phyloP scores from a whole-genome alignment of 2,797 vertebrate genomes.

The Corythornis leucogaster region DNA sequence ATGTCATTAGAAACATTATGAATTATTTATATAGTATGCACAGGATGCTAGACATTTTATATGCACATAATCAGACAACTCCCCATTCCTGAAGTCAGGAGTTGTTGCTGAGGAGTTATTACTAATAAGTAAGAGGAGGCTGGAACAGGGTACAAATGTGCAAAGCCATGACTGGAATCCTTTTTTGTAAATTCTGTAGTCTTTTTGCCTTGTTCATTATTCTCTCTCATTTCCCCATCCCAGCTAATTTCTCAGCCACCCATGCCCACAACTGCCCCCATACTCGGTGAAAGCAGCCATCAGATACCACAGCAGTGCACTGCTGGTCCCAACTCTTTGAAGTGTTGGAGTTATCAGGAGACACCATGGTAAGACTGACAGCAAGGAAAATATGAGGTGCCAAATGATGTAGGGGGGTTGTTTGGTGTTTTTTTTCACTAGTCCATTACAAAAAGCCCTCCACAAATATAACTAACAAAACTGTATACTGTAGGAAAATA shows the following conservation, averaged over 20 bases:
- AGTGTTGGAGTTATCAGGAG: background rate
- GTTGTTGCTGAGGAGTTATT: background rate
- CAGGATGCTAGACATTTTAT: conserved; percentile 1
- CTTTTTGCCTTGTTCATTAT: background rate
- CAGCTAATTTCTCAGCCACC: background rate
- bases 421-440: background rate
- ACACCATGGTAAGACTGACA: background rate
- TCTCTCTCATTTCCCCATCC: background rate
- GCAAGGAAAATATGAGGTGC: background rate
- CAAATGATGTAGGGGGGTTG: background rate
- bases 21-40: conserved; percentile 32
- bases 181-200: background rate
- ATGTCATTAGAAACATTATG: conserved; percentile 23
- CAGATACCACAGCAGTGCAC: background rate
- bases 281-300: background rate
- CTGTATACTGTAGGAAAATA: background rate
- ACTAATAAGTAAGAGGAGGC: background rate
- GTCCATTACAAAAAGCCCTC: background rate
- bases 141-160: background rate
- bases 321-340: background rate
- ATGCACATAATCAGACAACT: conserved; percentile 16
- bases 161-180: background rate
- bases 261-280: background rate
- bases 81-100: background rate
- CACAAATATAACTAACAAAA: background rate